These are phyloP conservation scores for Moxostoma hubbsi DNA, from an alignment of 2,797 vertebrate species.

Conservation along the genomic window DNA sequence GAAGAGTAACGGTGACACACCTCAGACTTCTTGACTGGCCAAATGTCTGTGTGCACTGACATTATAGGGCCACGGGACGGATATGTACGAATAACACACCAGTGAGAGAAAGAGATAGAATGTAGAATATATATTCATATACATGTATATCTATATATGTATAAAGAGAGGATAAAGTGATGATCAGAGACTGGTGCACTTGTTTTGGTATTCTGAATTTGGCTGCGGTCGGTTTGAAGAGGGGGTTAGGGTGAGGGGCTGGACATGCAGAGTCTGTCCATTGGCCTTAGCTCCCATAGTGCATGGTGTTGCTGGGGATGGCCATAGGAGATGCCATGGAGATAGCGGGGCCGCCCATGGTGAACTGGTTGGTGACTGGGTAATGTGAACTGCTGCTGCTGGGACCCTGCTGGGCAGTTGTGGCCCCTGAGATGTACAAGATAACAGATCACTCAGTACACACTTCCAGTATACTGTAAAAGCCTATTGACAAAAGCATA, in stretches of 20 bases:
- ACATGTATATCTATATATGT: conserved; percentile 47
- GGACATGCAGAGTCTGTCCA: conserved; percentile 67
- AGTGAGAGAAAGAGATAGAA: conserved; percentile 20
- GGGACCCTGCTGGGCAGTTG: conserved; percentile 81
- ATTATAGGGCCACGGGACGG: conserved; percentile 42
- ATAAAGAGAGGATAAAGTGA: conserved; percentile 45
- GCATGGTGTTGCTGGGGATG: conserved; percentile 96
- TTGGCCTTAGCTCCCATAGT: conserved; percentile 90
- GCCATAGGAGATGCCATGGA: conserved; percentile 97
- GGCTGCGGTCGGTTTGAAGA: conserved; percentile 68
- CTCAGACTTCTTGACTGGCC: conserved; percentile 11
- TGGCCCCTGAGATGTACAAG: conserved; percentile 76
- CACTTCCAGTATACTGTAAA: background rate
- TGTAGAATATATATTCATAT: conserved; percentile 54
- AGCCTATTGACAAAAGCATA: too few relatives aligned
- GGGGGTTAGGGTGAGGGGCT: conserved; percentile 31
- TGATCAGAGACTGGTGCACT: conserved; percentile 68
- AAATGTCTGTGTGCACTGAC: conserved; percentile 28
- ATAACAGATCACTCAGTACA: background rate
- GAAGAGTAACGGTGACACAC: conserved; percentile 18
- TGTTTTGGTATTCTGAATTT: conserved; percentile 80
- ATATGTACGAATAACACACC: conserved; percentile 44
- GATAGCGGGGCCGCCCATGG: conserved; percentile 92
- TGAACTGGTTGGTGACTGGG: conserved; percentile 94
- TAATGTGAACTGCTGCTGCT: conserved; percentile 83